A percentile compares a stretch with the other conserved stretches of the same genome.
Evolutionary conservation across 2,113 vertebrate genomes (phyloP).

Genomic region (Cichladusa arquata): DNA sequence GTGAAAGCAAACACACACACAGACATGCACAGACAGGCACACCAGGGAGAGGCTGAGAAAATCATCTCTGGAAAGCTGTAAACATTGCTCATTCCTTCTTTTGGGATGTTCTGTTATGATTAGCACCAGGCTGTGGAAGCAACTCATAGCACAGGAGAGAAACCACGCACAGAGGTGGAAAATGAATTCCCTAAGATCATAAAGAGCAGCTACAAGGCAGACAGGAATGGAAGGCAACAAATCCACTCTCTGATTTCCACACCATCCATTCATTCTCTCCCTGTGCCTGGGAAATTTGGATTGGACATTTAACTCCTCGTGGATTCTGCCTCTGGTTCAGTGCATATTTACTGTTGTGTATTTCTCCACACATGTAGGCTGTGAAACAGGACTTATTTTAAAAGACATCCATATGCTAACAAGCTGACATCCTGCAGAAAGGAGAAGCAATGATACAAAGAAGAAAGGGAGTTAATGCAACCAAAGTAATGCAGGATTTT

Average conservation of each 20-base stretch:
- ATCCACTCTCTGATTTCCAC: neutral
- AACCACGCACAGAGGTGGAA: neutral
- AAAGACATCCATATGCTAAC: neutral
- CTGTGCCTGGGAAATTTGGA: neutral
- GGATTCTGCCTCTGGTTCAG: neutral
- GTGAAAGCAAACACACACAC: constrained; percentile 14
- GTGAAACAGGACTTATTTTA: neutral
- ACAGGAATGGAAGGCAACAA: neutral
- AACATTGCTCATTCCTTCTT: neutral
- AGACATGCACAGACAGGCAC: neutral
- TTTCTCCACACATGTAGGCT: neutral
- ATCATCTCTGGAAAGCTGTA: neutral
- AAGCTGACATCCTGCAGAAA: neutral
- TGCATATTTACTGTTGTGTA: accelerated
- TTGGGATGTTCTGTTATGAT: neutral
- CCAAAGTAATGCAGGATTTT: neutral
- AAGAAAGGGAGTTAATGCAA: neutral
- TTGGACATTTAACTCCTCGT: accelerated
- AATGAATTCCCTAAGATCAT: neutral
- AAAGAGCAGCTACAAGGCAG: neutral
- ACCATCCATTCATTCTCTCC: neutral
- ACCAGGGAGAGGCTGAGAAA: constrained; percentile 25
- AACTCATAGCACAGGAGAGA: neutral
- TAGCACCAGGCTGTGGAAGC: neutral
- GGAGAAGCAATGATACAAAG: neutral